phyloP scores from a whole-genome alignment of 1,140 invertebrate genomes.

The Drosophila kepulauana region DNA sequence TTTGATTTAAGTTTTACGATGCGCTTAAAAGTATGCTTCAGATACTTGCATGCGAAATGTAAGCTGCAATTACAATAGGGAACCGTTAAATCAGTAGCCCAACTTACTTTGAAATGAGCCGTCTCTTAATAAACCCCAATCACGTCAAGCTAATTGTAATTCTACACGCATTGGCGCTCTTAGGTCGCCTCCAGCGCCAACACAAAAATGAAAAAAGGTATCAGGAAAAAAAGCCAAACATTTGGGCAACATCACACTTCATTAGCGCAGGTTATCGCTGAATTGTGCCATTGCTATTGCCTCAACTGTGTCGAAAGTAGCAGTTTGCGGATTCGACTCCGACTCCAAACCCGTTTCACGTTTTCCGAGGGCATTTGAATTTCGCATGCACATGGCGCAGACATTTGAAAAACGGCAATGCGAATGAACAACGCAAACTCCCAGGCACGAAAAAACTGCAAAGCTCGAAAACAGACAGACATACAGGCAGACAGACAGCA shows the following conservation, averaged over 20 bases:
- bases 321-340: slow-evolving; percentile 1
- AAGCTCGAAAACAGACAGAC: slow-evolving; percentile 64
- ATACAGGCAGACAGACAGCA: slow-evolving; percentile 16
- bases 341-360: slow-evolving; percentile 3
- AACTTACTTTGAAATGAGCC: slow-evolving; percentile 6
- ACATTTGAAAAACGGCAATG: slow-evolving; percentile 79
- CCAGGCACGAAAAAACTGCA: slow-evolving; percentile 81
- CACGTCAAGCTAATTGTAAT: slow-evolving; percentile 37
- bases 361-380: slow-evolving; percentile 55
- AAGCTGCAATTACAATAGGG: slow-evolving; percentile 1
- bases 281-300: slow-evolving; percentile 21
- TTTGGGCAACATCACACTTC: slow-evolving; percentile 75
- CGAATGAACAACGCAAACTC: slow-evolving; percentile 58
- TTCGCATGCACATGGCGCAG: slow-evolving; percentile 81
- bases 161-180: slow-evolving; percentile 42
- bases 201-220: slow-evolving; percentile 32
- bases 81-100: background rate
- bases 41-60: too few relatives aligned
- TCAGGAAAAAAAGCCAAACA: slow-evolving; percentile 37
- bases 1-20: too few relatives aligned
- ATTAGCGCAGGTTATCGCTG: slow-evolving; percentile 78
- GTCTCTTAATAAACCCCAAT: slow-evolving; percentile 16
- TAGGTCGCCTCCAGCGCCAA: background rate
- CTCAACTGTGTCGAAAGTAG: slow-evolving; percentile 1
- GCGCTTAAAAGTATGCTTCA: too few relatives aligned